Evolutionary conservation across 2,113 vertebrate genomes (phyloP), one percentile per base, ranked within the genome.

Genomic region (Thomomys bottae): DNA sequence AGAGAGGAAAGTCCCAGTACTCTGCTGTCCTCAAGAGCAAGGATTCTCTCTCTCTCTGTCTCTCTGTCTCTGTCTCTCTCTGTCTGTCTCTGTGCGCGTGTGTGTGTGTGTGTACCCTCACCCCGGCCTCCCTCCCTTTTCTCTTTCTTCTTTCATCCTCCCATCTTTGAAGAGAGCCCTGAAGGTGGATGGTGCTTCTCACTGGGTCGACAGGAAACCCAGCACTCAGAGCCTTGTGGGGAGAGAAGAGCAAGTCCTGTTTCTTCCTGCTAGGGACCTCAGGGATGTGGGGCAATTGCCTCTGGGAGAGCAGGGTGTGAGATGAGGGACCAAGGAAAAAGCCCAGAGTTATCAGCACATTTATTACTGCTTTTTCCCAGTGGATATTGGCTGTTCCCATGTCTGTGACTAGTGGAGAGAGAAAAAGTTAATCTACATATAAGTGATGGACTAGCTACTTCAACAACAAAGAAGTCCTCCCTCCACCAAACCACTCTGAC

Each of bases 381-480:
- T 20, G 18, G 82, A 85, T 94, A 89, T 94, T 93, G 95, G 92
- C 76, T 40, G 88, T 94, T 94, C 88, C 90, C 94, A 94, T 76
- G 91, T 45, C 45, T 24, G 88, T 34, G 40, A 67, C 66, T 81
- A 76, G n/a, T 73, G 67, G 75, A 38, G 45, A 34, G 64, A 90
- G 72, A n/a, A 67, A 89, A 84, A 83, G 89, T 85, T 82, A 42
- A 83, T 91, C 93, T 85, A 17, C 87, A 61, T 82, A 61, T 14
- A 72, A 30, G 36, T 80, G 90, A 93, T 73, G 59, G 82, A 90
- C 95, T 86, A 93, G 79, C 73, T 67, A 21, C 76, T 91, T 24
- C 20, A 49, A 81, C 45, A 78, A 57, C 59, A 21, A 57, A 67
- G 76, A 76, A 72, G 5, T 17, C 17, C 79, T 91, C 87, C 78